phyloP scores from a whole-genome alignment of 1,140 invertebrate genomes.

The Pseudobourletiella spinata region DNA sequence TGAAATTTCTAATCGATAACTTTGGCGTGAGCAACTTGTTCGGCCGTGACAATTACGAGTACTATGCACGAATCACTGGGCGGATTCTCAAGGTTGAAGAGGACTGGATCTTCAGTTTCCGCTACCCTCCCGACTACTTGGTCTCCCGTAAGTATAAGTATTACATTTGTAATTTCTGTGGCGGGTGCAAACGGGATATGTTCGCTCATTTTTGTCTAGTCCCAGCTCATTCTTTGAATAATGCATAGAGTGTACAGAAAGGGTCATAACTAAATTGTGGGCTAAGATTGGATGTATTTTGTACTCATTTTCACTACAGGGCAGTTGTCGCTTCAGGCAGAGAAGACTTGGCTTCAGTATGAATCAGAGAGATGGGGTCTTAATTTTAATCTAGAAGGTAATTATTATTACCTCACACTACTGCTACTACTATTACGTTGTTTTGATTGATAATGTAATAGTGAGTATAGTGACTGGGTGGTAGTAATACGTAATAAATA shows the following conservation, averaged over 20 bases:
- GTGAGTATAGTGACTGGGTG: too few species aligned
- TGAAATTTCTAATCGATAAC: conserved; percentile 93
- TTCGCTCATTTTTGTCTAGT: too few species aligned
- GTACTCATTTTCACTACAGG: too few species aligned
- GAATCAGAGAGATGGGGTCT: conserved; percentile 75
- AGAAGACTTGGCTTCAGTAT: conserved; percentile 78
- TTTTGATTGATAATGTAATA: too few species aligned
- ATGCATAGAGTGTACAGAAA: too few species aligned
- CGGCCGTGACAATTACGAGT: conserved; percentile 92
- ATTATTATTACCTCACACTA: too few species aligned
- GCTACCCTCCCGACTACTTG: conserved; percentile 71
- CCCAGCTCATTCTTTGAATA: too few species aligned
- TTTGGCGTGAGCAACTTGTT: conserved; percentile 92
- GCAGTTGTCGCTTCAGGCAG: conserved; percentile 54
- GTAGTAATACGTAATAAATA: too few species aligned
- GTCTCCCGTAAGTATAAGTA: conserved; percentile 58
- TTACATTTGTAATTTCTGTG: too few species aligned
- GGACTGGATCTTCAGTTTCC: conserved; percentile 89
- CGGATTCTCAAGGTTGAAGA: conserved; percentile 82
- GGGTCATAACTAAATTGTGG: too few species aligned
- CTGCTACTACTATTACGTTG: conserved; percentile 34
- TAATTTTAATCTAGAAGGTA: conserved; percentile 70
- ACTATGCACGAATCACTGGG: conserved; percentile 91
- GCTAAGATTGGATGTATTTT: too few species aligned
- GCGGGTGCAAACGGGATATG: too few species aligned